A percentile compares a stretch with the other conserved stretches of the same genome.
These are phyloP conservation scores for Trachemys scripta DNA, from an alignment of 2,113 vertebrate species.

Conservation along the genomic window DNA sequence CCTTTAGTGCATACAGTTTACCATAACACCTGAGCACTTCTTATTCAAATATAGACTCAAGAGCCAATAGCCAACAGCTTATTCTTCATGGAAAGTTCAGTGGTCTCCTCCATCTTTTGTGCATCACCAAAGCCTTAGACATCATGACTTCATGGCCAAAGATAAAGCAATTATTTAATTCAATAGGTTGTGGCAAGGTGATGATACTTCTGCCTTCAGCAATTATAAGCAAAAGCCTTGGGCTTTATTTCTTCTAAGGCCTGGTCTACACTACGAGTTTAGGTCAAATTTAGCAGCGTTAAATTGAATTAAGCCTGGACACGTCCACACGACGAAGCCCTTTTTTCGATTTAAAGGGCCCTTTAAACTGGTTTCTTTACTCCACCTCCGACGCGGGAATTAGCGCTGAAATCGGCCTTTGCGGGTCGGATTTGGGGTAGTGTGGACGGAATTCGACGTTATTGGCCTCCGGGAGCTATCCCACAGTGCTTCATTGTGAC, in stretches of 20 bases:
- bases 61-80: not conserved
- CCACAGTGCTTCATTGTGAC: no score
- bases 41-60: not conserved
- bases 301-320: no score
- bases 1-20: not conserved
- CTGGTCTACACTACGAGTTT: no score
- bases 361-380: no score
- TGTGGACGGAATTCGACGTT: no score
- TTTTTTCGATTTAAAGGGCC: no score
- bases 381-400: no score
- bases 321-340: no score
- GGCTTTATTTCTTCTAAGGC: not conserved
- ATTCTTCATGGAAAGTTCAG: not conserved
- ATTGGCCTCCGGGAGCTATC: no score
- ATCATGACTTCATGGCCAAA: not conserved
- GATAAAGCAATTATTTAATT: not conserved
- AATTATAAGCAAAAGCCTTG: not conserved
- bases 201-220: not conserved
- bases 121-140: not conserved
- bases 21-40: not conserved
- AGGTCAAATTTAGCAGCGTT: no score
- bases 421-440: no score
- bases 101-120: not conserved
- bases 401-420: no score
- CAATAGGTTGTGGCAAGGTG: slow-evolving; percentile 1